Evolutionary conservation across 2,888 invertebrate species (phyloP).

Genomic region (Folsomia manolachei): DNA sequence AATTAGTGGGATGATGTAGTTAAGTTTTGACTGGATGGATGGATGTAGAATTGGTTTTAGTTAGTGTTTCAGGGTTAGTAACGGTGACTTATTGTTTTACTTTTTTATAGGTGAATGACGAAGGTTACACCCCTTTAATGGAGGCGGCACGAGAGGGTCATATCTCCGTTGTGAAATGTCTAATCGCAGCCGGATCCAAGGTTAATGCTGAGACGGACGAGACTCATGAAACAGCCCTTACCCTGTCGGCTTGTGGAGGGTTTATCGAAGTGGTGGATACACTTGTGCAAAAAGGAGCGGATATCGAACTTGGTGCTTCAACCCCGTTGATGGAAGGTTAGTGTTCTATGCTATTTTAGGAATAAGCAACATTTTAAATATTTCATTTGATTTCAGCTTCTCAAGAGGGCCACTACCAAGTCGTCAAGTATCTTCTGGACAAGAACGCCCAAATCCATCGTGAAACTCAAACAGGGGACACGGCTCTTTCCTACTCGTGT

Average conservation of each 20-base stretch:
- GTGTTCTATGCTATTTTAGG: too few relatives aligned
- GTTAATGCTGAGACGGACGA: constrained; percentile 99
- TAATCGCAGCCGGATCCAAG: constrained; percentile 66
- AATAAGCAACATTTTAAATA: too few relatives aligned
- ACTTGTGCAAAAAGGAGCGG: constrained; percentile 82
- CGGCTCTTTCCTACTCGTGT: constrained; percentile 94
- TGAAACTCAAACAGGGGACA: constrained; percentile 91
- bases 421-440: constrained; percentile 77
- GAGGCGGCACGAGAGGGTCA: constrained; percentile 98
- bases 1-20: too few relatives aligned
- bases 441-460: constrained; percentile 88
- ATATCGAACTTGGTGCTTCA: constrained; percentile 93
- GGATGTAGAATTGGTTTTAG: too few relatives aligned
- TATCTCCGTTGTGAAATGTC: constrained; percentile 48
- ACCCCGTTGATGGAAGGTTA: constrained; percentile 99
- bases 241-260: constrained; percentile 94
- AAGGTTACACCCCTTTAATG: constrained; percentile 99
- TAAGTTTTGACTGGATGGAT: background rate
- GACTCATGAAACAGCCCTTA: constrained; percentile 94
- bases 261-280: constrained; percentile 95
- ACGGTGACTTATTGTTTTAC: background rate
- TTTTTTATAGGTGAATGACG: constrained; percentile 68
- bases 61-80: too few relatives aligned
- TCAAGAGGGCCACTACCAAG: constrained; percentile 95
- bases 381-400: too few relatives aligned